Conservation (phyloP, 2,113 vertebrate species). For the Strix uralensis region DNA sequence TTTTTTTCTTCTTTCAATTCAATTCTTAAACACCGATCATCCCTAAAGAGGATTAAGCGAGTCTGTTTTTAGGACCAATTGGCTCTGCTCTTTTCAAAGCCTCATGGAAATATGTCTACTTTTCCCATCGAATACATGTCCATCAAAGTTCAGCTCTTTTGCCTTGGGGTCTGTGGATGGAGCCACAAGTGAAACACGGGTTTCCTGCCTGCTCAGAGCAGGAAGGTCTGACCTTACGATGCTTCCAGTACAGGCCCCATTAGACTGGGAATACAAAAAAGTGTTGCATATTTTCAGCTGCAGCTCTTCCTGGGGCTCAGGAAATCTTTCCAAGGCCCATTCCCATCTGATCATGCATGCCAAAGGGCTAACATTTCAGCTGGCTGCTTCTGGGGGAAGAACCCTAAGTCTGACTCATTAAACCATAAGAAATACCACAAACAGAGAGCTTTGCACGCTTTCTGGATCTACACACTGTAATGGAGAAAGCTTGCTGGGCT, state of each 20-base stretch:
- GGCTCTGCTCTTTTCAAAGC: neutral
- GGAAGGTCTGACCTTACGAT: neutral
- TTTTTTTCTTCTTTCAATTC: slow-evolving; percentile 7
- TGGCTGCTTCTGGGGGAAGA: neutral
- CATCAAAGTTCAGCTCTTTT: neutral
- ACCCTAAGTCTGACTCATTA: neutral
- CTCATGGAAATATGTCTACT: neutral
- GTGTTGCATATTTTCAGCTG: neutral
- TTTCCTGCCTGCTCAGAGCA: neutral
- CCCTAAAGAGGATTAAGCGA: slow-evolving; percentile 10
- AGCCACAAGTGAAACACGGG: neutral
- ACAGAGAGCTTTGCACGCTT: fast-evolving
- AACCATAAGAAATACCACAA: neutral
- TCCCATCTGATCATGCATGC: neutral
- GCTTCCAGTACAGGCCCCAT: neutral
- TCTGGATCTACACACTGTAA: neutral
- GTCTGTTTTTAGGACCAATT: neutral
- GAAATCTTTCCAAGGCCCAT: neutral
- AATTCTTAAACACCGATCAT: neutral
- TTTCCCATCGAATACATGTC: fast-evolving
- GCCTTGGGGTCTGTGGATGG: neutral
- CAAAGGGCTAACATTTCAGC: neutral
- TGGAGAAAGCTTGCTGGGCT: neutral
- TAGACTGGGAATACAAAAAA: neutral
- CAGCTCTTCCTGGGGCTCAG: neutral